Evolutionary conservation across 2,113 vertebrate genomes (phyloP).

Genomic region (Perognathus longimembris): DNA sequence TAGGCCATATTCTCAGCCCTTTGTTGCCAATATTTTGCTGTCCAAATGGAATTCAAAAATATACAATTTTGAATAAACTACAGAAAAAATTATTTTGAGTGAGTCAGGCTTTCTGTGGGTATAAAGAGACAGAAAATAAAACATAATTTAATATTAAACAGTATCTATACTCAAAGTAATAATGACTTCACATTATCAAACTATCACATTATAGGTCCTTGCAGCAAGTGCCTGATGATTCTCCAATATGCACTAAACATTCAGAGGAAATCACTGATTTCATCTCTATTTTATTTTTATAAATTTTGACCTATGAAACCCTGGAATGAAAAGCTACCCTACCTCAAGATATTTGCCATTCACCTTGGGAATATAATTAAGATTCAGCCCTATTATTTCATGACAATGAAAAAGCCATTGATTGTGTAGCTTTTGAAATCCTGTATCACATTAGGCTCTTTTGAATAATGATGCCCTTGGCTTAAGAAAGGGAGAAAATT

Average conservation of each 20-base stretch:
- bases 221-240: background rate
- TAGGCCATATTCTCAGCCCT: too few species aligned
- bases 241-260: background rate
- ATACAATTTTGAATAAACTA: background rate
- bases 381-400: slow-evolving; percentile 64
- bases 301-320: slow-evolving; percentile 58
- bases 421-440: slow-evolving; percentile 66
- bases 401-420: slow-evolving; percentile 62
- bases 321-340: slow-evolving; percentile 60
- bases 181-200: slow-evolving; percentile 4
- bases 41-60: background rate
- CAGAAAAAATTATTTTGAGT: background rate
- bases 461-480: slow-evolving; percentile 67
- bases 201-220: background rate
- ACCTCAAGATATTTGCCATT: slow-evolving; percentile 51
- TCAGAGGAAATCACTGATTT: slow-evolving; percentile 44
- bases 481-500: slow-evolving; percentile 78
- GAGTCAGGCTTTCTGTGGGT: background rate
- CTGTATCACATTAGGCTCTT: slow-evolving; percentile 55
- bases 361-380: slow-evolving; percentile 77
- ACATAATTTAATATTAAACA: slow-evolving; percentile 32
- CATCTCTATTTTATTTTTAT: slow-evolving; percentile 63
- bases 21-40: background rate
- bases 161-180: slow-evolving; percentile 17
- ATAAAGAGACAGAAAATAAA: background rate